These are phyloP conservation scores for Ciconia stormi DNA, from an alignment of 2,113 vertebrate genomes.

Conservation along the genomic window DNA sequence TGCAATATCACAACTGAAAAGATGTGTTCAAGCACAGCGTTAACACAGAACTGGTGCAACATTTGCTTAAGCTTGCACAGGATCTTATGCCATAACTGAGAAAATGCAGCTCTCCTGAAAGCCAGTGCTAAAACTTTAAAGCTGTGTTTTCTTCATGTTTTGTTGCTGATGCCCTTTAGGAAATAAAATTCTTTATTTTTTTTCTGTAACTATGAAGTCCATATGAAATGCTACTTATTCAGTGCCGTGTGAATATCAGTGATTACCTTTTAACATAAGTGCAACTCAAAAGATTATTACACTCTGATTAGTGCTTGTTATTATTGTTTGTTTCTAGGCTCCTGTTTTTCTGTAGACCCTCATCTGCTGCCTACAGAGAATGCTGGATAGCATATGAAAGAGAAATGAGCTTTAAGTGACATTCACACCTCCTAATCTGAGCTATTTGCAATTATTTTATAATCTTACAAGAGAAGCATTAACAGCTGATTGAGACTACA, in stretches of 20 bases:
- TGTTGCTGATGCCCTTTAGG: neutral
- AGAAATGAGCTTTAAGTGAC: slow-evolving; percentile 61
- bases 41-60: neutral
- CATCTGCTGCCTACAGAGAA: slow-evolving; percentile 53
- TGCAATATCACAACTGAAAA: neutral
- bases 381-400: neutral
- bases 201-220: neutral
- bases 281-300: slow-evolving; percentile 57
- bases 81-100: neutral
- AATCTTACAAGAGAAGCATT: slow-evolving; percentile 47
- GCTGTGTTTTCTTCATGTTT: neutral
- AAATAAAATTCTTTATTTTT: slow-evolving; percentile 8
- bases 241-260: slow-evolving; percentile 20
- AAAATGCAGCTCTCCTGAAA: neutral
- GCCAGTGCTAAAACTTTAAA: neutral
- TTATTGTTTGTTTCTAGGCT: slow-evolving; percentile 62
- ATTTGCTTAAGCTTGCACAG: neutral
- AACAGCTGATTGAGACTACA: slow-evolving; percentile 33
- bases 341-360: slow-evolving; percentile 49
- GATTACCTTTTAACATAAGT: slow-evolving; percentile 62
- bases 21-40: neutral
- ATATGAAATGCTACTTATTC: slow-evolving; percentile 51
- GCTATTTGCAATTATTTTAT: slow-evolving; percentile 58
- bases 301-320: slow-evolving; percentile 53
- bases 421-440: slow-evolving; percentile 48